A percentile compares a stretch with the other conserved stretches of the same genome.
phyloP scores from a whole-genome alignment of 2,113 vertebrate species.

The Verasper variegatus region DNA sequence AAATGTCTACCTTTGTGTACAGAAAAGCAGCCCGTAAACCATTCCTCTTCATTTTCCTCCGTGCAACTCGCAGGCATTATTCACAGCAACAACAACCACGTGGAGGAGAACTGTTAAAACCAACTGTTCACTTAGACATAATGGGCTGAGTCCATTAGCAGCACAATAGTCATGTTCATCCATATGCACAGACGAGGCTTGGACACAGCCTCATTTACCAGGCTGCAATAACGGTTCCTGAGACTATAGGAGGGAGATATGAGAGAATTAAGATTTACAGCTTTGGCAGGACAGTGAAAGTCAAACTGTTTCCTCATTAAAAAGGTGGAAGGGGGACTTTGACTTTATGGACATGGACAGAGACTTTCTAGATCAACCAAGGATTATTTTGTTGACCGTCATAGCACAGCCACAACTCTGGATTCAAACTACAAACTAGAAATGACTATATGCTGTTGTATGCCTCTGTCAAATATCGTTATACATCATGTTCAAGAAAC shows the following conservation, averaged over 20 bases:
- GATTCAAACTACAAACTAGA: no score
- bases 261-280: not conserved
- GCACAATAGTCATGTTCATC: not conserved
- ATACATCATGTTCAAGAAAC: no score
- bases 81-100: slow-evolving; percentile 17
- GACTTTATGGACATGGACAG: no score
- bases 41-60: not conserved
- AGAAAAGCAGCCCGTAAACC: slow-evolving; percentile 1
- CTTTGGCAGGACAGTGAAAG: not conserved
- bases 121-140: slow-evolving; percentile 21
- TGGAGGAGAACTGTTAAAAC: slow-evolving; percentile 32
- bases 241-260: not conserved
- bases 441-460: no score
- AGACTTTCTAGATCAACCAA: not conserved
- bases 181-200: not conserved
- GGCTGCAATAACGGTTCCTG: not conserved
- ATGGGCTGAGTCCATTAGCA: slow-evolving; percentile 43
- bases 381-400: not conserved
- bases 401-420: no score
- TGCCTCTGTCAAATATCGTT: no score
- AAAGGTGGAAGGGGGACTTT: no score
- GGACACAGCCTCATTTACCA: not conserved
- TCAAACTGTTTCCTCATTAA: not conserved
- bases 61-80: slow-evolving; percentile 37
- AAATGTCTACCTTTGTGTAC: not conserved